phyloP scores from a whole-genome alignment of 2,888 invertebrate genomes.

The Apamea anceps region DNA sequence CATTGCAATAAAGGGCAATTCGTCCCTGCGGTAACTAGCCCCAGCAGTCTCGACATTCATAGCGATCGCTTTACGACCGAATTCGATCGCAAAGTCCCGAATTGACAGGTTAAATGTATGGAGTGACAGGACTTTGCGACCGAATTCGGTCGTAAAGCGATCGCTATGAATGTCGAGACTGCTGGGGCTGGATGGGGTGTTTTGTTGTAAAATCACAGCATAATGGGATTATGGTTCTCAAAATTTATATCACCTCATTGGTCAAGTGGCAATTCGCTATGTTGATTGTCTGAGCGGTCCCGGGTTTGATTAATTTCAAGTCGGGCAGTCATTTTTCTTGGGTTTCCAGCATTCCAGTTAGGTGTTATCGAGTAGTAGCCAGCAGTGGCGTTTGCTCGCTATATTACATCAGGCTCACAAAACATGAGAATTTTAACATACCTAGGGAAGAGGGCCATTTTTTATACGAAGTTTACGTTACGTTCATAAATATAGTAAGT shows the following conservation, averaged over 20 bases:
- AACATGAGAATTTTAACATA: background rate
- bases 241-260: constrained; percentile 11
- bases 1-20: constrained; percentile 19
- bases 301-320: background rate
- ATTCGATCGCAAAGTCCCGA: no score
- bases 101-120: no score
- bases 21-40: no score
- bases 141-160: no score
- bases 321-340: background rate
- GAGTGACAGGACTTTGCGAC: no score
- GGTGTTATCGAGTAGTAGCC: background rate
- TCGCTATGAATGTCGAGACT: no score
- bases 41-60: no score
- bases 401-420: constrained; percentile 16
- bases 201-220: constrained; percentile 24
- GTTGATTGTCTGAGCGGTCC: background rate
- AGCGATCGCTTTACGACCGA: no score
- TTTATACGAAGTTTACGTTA: background rate
- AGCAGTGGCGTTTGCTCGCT: constrained; percentile 12
- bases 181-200: no score
- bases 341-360: background rate
- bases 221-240: constrained; percentile 6
- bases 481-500: constrained; percentile 10
- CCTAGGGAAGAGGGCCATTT: background rate
- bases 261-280: background rate